Percentiles rank a stretch among this genome's conserved stretches.
phyloP scores from a whole-genome alignment of 2,113 vertebrate species.

The Panthera tigris region DNA sequence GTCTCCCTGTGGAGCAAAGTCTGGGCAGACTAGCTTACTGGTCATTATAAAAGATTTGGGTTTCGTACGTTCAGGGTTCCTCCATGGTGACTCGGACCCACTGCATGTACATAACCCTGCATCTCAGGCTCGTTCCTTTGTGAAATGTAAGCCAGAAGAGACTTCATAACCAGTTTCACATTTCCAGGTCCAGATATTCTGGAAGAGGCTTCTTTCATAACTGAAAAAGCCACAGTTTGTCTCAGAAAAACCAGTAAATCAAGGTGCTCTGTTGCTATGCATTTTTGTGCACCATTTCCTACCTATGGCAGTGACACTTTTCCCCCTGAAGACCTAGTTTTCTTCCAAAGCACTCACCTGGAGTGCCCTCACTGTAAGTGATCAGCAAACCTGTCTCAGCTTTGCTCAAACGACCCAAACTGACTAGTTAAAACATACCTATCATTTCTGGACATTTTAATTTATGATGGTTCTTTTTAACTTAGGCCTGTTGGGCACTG shows the following conservation, averaged over 20 bases:
- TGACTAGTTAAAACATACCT: background rate
- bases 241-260: background rate
- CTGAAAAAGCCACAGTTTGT: background rate
- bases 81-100: too few relatives aligned
- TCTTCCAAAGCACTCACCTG: background rate
- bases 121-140: background rate
- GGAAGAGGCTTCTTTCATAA: background rate
- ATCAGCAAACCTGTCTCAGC: background rate
- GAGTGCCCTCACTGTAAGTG: too few relatives aligned
- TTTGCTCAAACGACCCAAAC: background rate
- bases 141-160: background rate
- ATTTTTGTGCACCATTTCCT: background rate
- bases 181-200: background rate
- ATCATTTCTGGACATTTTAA: background rate
- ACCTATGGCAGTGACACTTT: rapidly evolving
- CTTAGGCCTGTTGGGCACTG: background rate
- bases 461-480: background rate
- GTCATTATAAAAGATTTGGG: background rate
- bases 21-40: background rate
- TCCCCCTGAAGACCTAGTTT: background rate
- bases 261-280: background rate
- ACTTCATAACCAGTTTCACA: background rate
- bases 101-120: background rate
- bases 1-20: background rate
- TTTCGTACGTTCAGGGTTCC: background rate